Percentiles rank a stretch among this genome's conserved stretches.
These are phyloP conservation scores for Pica pica DNA, from an alignment of 2,113 vertebrate genomes.

Conservation along the genomic window DNA sequence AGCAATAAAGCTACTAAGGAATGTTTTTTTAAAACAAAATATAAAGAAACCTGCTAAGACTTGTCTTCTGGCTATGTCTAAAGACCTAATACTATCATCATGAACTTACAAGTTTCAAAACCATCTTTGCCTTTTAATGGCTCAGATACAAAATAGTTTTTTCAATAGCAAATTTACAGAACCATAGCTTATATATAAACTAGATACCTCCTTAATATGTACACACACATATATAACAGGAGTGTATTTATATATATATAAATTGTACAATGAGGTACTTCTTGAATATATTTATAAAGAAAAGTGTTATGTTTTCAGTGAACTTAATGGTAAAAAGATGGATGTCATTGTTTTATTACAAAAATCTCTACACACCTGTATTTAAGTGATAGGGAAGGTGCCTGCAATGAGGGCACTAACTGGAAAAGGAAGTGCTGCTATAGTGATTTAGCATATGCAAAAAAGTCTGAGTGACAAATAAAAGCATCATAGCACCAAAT, in stretches of 20 bases:
- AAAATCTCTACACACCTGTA: not conserved
- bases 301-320: not conserved
- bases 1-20: not conserved
- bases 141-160: not conserved
- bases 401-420: not conserved
- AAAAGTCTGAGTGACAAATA: not conserved
- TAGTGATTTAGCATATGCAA: not conserved
- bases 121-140: not conserved
- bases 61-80: not conserved
- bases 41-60: not conserved
- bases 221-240: rapidly evolving
- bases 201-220: not conserved
- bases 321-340: not conserved
- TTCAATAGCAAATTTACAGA: not conserved
- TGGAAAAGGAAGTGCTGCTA: not conserved
- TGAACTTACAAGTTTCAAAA: not conserved
- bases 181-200: not conserved
- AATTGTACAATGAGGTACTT: not conserved
- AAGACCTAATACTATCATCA: not conserved
- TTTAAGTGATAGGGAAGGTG: not conserved
- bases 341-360: not conserved
- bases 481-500: not conserved
- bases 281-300: not conserved
- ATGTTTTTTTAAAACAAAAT: not conserved
- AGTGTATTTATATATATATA: not conserved